These are phyloP conservation scores for Sakesphorus luctuosus DNA, from an alignment of 2,113 vertebrate species.

Conservation along the genomic window DNA sequence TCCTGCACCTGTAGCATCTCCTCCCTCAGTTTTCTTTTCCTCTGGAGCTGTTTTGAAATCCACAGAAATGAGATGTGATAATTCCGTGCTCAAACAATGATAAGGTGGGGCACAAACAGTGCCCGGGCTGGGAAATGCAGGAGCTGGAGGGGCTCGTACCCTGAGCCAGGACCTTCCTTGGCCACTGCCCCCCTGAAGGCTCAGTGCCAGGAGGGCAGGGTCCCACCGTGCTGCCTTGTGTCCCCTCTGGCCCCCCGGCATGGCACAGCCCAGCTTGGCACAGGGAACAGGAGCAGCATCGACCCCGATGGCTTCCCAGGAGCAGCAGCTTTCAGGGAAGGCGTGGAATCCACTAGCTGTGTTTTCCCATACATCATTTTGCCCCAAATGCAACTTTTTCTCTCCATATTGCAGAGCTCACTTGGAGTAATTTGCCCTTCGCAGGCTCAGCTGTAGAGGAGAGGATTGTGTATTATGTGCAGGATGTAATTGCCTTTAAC, in stretches of 20 bases:
- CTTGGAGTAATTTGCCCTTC: conserved; percentile 63
- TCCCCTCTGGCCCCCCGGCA: neutral
- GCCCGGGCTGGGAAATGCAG: neutral
- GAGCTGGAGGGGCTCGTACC: neutral
- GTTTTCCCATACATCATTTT: neutral
- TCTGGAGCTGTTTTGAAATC: conserved; percentile 18
- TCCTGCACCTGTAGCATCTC: conserved; percentile 27
- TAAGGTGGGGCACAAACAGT: conserved; percentile 32
- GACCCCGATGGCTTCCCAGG: fast-evolving
- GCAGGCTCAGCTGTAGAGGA: conserved; percentile 72
- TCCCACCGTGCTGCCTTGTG: neutral
- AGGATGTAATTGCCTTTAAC: conserved; percentile 74
- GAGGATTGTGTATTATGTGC: conserved; percentile 62
- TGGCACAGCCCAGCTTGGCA: fast-evolving
- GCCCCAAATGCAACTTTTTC: conserved; percentile 50
- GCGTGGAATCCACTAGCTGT: neutral
- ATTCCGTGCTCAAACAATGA: neutral
- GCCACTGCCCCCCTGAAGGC: fast-evolving
- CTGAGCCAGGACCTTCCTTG: neutral
- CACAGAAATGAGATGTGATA: neutral
- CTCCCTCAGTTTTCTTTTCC: neutral
- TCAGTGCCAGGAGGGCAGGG: neutral
- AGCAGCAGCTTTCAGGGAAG: neutral
- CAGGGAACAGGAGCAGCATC: fast-evolving
- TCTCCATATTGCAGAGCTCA: conserved; percentile 41